phyloP scores from a whole-genome alignment of 37 sponge, comb jelly and placozoan species.

The Petrosia ficiformis region DNA sequence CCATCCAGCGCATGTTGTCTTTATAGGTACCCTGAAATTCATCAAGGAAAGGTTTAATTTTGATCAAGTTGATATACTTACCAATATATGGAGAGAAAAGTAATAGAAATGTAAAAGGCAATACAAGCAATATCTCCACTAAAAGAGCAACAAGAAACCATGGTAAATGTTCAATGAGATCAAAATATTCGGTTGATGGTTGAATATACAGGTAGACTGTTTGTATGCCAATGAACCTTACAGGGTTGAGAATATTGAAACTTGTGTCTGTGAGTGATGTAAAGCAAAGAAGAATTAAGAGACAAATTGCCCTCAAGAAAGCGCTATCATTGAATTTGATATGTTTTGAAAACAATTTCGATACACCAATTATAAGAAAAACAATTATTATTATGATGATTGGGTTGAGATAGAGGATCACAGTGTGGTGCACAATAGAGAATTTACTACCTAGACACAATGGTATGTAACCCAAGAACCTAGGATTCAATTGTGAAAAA shows the following conservation, averaged over 20 bases:
- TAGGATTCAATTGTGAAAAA: not conserved
- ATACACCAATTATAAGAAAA: not conserved
- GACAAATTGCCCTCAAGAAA: not conserved
- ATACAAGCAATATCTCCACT: not conserved
- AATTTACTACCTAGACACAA: not conserved
- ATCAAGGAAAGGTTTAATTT: too few relatives aligned
- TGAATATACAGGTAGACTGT: not conserved
- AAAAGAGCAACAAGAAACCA: not conserved
- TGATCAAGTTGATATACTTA: not conserved
- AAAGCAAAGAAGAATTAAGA: not conserved
- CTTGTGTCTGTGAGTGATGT: not conserved
- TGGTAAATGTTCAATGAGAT: not conserved
- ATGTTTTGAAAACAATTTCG: not conserved
- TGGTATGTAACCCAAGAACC: not conserved
- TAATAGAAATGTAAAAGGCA: not conserved
- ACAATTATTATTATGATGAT: not conserved
- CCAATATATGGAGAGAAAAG: not conserved
- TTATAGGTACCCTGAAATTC: not conserved
- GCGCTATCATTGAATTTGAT: not conserved
- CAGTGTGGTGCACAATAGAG: not conserved
- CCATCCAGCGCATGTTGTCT: not conserved
- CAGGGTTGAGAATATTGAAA: not conserved
- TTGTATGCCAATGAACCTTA: not conserved
- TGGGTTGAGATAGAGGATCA: not conserved
- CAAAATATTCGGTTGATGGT: not conserved